Conservation (phyloP, 2,797 vertebrate species). For the Tenualosa thibaudeaui region DNA sequence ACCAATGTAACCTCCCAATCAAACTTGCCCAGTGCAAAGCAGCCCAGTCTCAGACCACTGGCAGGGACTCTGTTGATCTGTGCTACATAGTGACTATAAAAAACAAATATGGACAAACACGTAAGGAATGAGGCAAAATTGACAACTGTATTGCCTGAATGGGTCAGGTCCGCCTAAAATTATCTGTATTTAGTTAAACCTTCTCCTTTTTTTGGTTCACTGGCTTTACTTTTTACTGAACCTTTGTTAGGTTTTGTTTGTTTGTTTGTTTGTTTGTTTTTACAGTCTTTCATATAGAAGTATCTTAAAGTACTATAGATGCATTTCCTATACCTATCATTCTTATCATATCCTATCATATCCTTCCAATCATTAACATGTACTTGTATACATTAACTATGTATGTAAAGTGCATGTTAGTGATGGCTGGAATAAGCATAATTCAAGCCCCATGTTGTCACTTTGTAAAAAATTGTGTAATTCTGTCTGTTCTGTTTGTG, state of each 20-base stretch:
- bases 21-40: no score
- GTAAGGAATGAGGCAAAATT: no score
- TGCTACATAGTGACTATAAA: not conserved
- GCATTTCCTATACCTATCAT: not conserved
- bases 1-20: slow-evolving; percentile 30
- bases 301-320: not conserved
- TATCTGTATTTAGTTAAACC: no score
- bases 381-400: not conserved
- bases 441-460: not conserved
- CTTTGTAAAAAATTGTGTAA: not conserved
- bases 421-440: not conserved
- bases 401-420: not conserved
- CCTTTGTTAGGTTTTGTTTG: no score
- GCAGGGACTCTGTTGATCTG: not conserved
- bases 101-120: no score
- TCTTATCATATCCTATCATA: no score
- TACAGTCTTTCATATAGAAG: no score
- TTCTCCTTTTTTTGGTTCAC: no score
- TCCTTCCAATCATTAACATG: not conserved
- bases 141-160: no score
- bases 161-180: no score
- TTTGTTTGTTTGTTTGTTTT: no score
- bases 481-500: not conserved
- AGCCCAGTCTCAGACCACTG: not conserved
- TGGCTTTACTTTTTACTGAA: no score